Conservation (phyloP, 2,113 vertebrate genomes). For the Sarotherodon lohbergeri region DNA sequence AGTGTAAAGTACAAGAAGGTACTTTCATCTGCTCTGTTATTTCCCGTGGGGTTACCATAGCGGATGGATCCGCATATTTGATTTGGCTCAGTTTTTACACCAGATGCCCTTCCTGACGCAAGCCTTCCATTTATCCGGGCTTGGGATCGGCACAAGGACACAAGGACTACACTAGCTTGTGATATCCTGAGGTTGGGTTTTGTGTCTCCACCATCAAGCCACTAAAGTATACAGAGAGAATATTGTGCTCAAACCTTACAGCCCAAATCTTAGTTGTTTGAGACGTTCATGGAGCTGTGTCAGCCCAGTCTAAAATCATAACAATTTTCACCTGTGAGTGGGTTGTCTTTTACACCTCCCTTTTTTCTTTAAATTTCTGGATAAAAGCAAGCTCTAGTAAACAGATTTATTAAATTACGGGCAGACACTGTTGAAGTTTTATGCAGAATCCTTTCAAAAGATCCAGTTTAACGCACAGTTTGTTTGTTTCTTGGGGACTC, state of each 20-base stretch:
- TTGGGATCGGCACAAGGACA: neutral
- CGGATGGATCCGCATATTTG: neutral
- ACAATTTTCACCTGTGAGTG: neutral
- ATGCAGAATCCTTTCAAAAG: neutral
- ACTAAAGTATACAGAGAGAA: neutral
- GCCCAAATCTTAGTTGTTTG: neutral
- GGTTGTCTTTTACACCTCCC: neutral
- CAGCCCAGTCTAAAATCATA: neutral
- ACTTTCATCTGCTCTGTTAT: neutral
- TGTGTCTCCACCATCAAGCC: neutral
- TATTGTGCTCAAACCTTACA: neutral
- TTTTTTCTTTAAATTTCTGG: neutral
- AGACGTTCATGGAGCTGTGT: neutral
- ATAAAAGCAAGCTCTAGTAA: neutral
- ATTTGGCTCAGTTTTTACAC: neutral
- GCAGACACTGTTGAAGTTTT: neutral
- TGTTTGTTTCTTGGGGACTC: neutral
- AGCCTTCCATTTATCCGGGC: neutral
- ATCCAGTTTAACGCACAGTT: neutral
- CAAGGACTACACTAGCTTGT: neutral
- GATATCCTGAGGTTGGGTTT: neutral
- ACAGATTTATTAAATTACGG: neutral
- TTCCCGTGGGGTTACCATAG: neutral
- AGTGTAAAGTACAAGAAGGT: neutral
- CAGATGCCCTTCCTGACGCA: neutral